Evolutionary conservation across 2,797 vertebrate species (phyloP), one percentile per base, ranked within the genome.

Genomic region (Megalops cyprinoides): DNA sequence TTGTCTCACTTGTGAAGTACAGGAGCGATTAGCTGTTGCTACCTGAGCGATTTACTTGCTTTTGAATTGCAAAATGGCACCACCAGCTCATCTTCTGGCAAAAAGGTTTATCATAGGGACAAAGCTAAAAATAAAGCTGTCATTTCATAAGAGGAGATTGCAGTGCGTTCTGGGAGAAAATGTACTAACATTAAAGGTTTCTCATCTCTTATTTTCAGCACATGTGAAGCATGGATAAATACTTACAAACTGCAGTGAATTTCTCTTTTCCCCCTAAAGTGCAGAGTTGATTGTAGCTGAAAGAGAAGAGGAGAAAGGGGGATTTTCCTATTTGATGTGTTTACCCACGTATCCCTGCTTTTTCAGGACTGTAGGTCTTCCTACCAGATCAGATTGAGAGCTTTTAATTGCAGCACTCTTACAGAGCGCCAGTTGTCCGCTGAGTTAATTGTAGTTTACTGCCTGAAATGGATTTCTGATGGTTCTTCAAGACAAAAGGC

Each of bases 401-500:
- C 77, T 82, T n/a, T 79, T 79, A 77, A 79, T 84, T 78, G 58
- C 44, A 49, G 31, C 48, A 48, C 69, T 60, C n/a, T 31, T 20
- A 15, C 37, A 60, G 23, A 60, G 55, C 60, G 46, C 15, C 28
- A 37, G 48, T 42, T 46, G 28, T 44, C 49, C 76, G 51, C 73
- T 18, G 46, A 42, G 37, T 49, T 83, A 80, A 83, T 82, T 82
- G 77, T 67, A 79, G 80, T 55, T 67, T 39, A 71, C 58, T 34
- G 31, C 74, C 18, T 25, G 23, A 37, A 76, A 48, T 53, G 10
- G n/a, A 42, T 14, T 39, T 42, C 0, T 15, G 15, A 34, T 8
- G 2, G 65, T 69, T 65, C 20, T 34, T 37, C 8, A 69, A 37
- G 37, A 69, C 37, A 69, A 69, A 69, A 39, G 37, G 9, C 2